Evolutionary conservation across 2,888 invertebrate species (phyloP).

Genomic region (Acrocyrtus sp.): DNA sequence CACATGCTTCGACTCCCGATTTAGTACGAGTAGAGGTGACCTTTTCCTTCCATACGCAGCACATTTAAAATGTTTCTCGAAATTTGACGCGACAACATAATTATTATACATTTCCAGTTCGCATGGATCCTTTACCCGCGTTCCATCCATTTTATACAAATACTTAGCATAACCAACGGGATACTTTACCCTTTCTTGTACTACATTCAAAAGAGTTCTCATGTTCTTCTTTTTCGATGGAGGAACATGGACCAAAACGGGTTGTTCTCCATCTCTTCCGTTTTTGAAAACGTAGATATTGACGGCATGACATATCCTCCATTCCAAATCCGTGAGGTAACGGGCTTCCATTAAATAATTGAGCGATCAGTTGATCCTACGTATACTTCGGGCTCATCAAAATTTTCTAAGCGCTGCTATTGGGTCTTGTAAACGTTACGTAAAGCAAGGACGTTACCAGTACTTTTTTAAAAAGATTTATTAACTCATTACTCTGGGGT

Average conservation of each 20-base stretch:
- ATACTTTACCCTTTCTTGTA: conserved; percentile 61
- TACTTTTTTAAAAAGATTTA: too few species aligned
- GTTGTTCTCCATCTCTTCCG: conserved; percentile 59
- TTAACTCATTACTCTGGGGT: too few species aligned
- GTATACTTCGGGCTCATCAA: too few species aligned
- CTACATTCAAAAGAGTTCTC: conserved; percentile 56
- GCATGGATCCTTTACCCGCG: conserved; percentile 58
- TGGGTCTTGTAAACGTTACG: too few species aligned
- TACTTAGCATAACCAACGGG: conserved; percentile 61
- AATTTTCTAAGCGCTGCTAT: too few species aligned
- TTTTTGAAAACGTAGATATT: conserved; percentile 63
- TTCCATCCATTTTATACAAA: conserved; percentile 62
- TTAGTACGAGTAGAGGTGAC: conserved; percentile 59
- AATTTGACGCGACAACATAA: conserved; percentile 62
- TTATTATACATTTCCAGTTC: conserved; percentile 63
- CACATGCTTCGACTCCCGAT: conserved; percentile 59
- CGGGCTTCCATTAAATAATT: conserved; percentile 61
- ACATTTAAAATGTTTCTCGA: conserved; percentile 59
- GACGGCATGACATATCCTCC: conserved; percentile 62
- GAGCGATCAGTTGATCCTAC: too few species aligned
- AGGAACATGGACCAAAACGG: conserved; percentile 60
- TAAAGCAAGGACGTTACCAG: too few species aligned
- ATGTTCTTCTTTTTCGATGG: conserved; percentile 62
- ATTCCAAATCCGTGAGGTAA: conserved; percentile 62
- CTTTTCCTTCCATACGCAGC: conserved; percentile 59